A percentile compares a stretch with the other conserved stretches of the same genome.
phyloP scores from a whole-genome alignment of 2,113 vertebrate species.

The Scortum barcoo region DNA sequence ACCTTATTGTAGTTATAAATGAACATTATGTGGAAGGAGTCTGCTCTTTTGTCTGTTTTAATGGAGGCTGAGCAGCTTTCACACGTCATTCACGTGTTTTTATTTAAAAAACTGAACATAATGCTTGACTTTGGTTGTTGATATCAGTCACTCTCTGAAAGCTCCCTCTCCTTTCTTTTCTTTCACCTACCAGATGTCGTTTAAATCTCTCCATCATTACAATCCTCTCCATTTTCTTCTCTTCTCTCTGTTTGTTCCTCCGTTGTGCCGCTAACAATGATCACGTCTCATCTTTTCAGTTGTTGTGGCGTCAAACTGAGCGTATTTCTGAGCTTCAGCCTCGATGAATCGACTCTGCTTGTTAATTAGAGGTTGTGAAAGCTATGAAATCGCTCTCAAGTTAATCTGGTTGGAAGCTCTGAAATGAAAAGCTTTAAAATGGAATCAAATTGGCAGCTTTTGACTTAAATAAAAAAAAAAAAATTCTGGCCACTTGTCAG shows the following conservation, averaged over 20 bases:
- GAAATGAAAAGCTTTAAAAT: background rate
- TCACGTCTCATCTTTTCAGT: background rate
- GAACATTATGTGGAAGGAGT: too few species aligned
- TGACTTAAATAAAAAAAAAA: too few species aligned
- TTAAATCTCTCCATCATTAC: background rate
- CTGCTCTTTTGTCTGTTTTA: too few species aligned
- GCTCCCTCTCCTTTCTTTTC: background rate
- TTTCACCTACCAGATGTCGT: background rate
- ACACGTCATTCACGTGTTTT: too few species aligned
- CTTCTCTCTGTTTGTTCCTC: background rate
- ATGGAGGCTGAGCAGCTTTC: too few species aligned
- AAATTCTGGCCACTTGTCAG: background rate
- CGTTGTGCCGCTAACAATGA: background rate
- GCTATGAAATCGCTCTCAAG: background rate
- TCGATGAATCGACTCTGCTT: background rate
- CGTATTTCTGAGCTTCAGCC: background rate
- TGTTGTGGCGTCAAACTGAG: background rate
- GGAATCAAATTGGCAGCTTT: background rate
- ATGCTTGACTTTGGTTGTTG: background rate
- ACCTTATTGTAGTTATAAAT: too few species aligned
- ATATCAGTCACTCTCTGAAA: background rate
- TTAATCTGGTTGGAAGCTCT: slow-evolving; percentile 8
- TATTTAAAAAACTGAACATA: background rate
- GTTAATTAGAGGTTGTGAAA: slow-evolving; percentile 7
- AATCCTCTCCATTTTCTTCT: background rate